These are phyloP conservation scores for Drosophila navojoa DNA, from an alignment of 1,140 invertebrate species.

Conservation along the genomic window DNA sequence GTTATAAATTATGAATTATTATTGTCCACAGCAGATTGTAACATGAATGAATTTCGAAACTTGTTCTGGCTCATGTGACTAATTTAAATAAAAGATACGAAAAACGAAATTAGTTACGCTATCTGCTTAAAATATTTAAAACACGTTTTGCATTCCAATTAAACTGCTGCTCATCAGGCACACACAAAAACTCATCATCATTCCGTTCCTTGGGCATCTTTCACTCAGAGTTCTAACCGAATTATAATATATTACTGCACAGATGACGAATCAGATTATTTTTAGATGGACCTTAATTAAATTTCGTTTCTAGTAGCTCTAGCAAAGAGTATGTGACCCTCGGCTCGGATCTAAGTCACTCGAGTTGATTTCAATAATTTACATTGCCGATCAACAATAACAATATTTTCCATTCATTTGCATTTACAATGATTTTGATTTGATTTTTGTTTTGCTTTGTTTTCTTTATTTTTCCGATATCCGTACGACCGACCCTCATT, in stretches of 20 bases:
- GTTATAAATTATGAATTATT: slow-evolving; percentile 19
- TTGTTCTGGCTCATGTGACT: slow-evolving; percentile 24
- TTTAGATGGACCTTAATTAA: too few relatives aligned
- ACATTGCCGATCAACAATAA: background rate
- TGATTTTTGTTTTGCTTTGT: too few relatives aligned
- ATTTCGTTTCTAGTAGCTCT: too few relatives aligned
- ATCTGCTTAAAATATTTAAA: slow-evolving; percentile 22
- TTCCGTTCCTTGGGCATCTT: slow-evolving; percentile 24
- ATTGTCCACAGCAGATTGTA: slow-evolving; percentile 19
- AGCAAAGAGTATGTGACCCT: too few relatives aligned
- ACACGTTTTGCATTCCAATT: slow-evolving; percentile 20
- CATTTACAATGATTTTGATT: background rate
- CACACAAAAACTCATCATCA: background rate
- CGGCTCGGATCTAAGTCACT: too few relatives aligned
- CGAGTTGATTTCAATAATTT: too few relatives aligned
- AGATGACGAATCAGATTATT: too few relatives aligned
- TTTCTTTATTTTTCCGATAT: background rate
- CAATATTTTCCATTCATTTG: background rate
- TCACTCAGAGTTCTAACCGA: slow-evolving; percentile 4
- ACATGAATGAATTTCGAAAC: slow-evolving; percentile 38
- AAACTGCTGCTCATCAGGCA: background rate
- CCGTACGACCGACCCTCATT: background rate
- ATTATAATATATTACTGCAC: slow-evolving; percentile 1
- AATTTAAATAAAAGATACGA: slow-evolving; percentile 10
- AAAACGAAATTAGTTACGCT: slow-evolving; percentile 19